A percentile compares a stretch with the other conserved stretches of the same genome.
Conservation (phyloP, 2,888 invertebrate species). For the Germaria angustata region DNA sequence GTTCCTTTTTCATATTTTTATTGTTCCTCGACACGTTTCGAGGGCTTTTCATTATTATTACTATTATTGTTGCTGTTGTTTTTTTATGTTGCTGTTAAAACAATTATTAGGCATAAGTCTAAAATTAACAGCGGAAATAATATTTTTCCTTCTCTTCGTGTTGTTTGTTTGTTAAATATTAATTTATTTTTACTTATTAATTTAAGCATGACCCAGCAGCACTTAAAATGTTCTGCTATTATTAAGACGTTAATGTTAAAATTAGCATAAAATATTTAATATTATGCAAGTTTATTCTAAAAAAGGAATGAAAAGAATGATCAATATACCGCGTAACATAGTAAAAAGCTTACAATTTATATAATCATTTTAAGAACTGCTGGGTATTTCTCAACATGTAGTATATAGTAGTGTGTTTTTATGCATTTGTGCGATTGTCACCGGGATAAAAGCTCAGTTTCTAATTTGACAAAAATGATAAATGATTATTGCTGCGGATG, state of each 20-base stretch:
- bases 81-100: constrained; percentile 1
- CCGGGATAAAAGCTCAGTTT: constrained; percentile 14
- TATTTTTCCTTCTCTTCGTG: neutral
- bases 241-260: too few species aligned
- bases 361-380: neutral
- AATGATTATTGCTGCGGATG: constrained; percentile 58
- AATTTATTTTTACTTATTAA: constrained; percentile 6
- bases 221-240: too few species aligned
- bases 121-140: constrained; percentile 61
- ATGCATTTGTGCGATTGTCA: neutral
- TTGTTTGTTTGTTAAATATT: neutral
- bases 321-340: too few species aligned
- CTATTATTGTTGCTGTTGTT: neutral
- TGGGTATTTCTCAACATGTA: neutral
- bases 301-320: too few species aligned
- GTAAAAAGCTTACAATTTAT: too few species aligned
- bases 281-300: too few species aligned
- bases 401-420: neutral
- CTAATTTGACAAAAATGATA: constrained; percentile 58
- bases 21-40: constrained; percentile 19
- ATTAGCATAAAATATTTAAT: too few species aligned
- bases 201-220: constrained; percentile 3
- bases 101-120: constrained; percentile 32
- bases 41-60: neutral
- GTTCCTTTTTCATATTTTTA: constrained; percentile 11